Percentiles rank a stretch among this genome's conserved stretches.
Evolutionary conservation across 1,140 invertebrate genomes (phyloP).

Genomic region (Pseudoatta argentina): DNA sequence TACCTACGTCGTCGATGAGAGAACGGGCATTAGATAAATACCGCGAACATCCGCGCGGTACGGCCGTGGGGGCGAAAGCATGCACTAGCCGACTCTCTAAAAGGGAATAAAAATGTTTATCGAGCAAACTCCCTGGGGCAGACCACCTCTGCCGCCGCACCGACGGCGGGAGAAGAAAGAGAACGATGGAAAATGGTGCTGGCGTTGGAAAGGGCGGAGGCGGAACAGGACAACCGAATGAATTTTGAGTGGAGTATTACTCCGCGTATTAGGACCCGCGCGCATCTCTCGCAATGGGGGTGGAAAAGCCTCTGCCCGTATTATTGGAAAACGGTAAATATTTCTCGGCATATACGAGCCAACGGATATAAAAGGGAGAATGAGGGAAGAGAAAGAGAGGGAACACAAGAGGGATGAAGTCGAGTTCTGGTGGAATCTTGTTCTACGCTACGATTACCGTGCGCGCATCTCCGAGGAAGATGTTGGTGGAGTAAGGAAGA

Average conservation of each 20-base stretch:
- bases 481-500: not conserved
- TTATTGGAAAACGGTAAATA: slow-evolving; percentile 79
- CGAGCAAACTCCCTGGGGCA: slow-evolving; percentile 47
- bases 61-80: not conserved
- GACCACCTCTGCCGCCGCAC: slow-evolving; percentile 16
- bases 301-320: slow-evolving; percentile 37
- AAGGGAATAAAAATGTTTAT: slow-evolving; percentile 64
- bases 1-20: slow-evolving; percentile 49
- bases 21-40: slow-evolving; percentile 60
- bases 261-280: slow-evolving; percentile 59
- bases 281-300: not conserved
- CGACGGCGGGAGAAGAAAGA: slow-evolving; percentile 16
- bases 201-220: not conserved
- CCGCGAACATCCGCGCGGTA: slow-evolving; percentile 28
- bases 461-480: slow-evolving; percentile 27
- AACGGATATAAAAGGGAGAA: slow-evolving; percentile 49
- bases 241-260: slow-evolving; percentile 74
- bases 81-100: slow-evolving; percentile 48
- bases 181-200: slow-evolving; percentile 32
- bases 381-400: not conserved
- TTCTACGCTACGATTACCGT: slow-evolving; percentile 65
- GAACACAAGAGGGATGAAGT: slow-evolving; percentile 34
- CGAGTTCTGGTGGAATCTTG: slow-evolving; percentile 61
- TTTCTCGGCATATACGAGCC: slow-evolving; percentile 63
- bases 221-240: slow-evolving; percentile 69